phyloP scores from a whole-genome alignment of 2,888 invertebrate genomes.

The Norana najaformis region DNA sequence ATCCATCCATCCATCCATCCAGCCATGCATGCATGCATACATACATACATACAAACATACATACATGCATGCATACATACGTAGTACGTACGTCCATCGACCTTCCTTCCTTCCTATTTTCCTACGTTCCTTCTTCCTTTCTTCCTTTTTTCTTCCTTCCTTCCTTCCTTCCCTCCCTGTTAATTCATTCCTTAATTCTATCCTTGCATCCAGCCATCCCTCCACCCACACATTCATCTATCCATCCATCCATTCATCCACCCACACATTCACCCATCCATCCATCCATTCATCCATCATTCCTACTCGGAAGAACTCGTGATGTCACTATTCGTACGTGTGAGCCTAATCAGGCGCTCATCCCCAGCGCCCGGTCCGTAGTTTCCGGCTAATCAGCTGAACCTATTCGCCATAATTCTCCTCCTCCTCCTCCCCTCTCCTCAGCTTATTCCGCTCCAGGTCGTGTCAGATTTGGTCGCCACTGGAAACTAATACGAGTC shows the following conservation, averaged over 20 bases:
- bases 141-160: no score
- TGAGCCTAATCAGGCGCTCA: background rate
- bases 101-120: no score
- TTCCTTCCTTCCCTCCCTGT: no score
- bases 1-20: no score
- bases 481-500: background rate
- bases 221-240: background rate
- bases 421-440: background rate
- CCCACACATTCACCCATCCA: background rate
- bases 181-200: no score
- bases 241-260: background rate
- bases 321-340: background rate
- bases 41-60: no score
- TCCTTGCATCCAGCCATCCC: background rate
- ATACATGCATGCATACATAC: background rate
- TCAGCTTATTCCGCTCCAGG: background rate
- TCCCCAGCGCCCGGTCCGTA: background rate
- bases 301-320: background rate
- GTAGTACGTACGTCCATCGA: no score
- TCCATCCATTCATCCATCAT: background rate
- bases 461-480: background rate
- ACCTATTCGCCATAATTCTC: background rate
- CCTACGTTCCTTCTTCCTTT: no score
- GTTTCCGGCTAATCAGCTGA: slow-evolving; percentile 28
- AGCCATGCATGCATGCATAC: background rate